Evolutionary conservation across 2,797 vertebrate genomes (phyloP), one percentile per base, ranked within the genome.

Genomic region (Linurgus olivaceus): DNA sequence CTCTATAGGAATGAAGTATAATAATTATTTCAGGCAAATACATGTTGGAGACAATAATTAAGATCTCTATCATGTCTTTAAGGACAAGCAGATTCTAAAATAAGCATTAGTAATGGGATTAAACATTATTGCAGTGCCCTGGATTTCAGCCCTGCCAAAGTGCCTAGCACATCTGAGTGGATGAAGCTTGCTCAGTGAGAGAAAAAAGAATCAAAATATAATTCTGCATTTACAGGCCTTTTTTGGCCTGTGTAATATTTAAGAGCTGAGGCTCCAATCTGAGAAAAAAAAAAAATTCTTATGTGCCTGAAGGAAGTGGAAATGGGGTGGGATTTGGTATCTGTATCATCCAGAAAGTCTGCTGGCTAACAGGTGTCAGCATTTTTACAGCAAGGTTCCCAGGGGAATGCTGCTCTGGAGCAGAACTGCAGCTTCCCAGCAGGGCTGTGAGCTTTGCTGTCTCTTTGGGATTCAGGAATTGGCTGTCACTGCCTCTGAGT

Each of bases 1-100:
- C 97, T 97, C 95, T 94, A 95, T 96, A 96, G 95, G 94, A 97
- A 97, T 96, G 95, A 97, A 94, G 94, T 96, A 96, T 96, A 97
- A 97, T 95, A 97, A 97, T 97, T 97, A 97, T 97, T 97, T 97
- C 97, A 97, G 96, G 97, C 96, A 97, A 97, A 97, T 97, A 97
- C 97, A 97, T 97, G 97, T 96, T 63, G 78, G 94, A 97, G 95
- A 96, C 90, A 92, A 95, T 96, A 97, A 97, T 97, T 97, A 96
- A 97, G 96, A 97, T 97, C 67, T 9, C 87, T 96, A 97, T 96
- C 94, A 37, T 74, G 86, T 94, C 94, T 97, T 95, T 96, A 96
- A 96, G 96, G 96, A 94, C 94, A 95, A 96, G 96, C 81, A 97
- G 92, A 94, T 97, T 97, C 95, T 96, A 96, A 97, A 97, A 97